Conservation (phyloP, 2,888 invertebrate genomes). For the Drosophila melanosoma region DNA sequence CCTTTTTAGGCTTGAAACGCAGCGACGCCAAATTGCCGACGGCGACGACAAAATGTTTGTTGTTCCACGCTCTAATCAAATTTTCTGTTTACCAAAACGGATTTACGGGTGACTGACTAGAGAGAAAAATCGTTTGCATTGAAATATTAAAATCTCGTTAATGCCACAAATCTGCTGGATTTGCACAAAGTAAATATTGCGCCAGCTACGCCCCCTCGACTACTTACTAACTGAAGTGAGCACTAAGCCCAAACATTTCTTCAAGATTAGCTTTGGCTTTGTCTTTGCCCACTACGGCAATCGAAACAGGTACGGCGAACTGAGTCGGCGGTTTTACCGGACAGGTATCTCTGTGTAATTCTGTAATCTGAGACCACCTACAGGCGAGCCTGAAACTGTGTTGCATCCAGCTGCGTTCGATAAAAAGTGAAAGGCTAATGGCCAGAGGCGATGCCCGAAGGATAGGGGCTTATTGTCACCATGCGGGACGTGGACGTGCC, state of each 20-base stretch:
- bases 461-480: conserved; percentile 49
- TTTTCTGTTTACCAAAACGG: conserved; percentile 13
- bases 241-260: conserved; percentile 57
- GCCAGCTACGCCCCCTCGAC: conserved; percentile 43
- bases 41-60: conserved; percentile 46
- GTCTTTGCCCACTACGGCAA: conserved; percentile 5
- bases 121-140: conserved; percentile 1
- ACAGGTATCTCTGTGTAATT: conserved; percentile 24
- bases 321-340: background rate
- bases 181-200: conserved; percentile 61
- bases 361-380: conserved; percentile 57
- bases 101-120: background rate
- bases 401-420: conserved; percentile 52
- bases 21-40: conserved; percentile 23
- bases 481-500: conserved; percentile 63
- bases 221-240: conserved; percentile 28
- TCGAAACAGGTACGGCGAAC: conserved; percentile 27
- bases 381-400: background rate
- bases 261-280: conserved; percentile 46
- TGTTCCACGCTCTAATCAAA: conserved; percentile 57
- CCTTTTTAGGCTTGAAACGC: conserved; percentile 51
- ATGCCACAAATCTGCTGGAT: conserved; percentile 61
- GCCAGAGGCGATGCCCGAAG: background rate
- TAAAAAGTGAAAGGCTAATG: conserved; percentile 66
- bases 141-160: conserved; percentile 60